These are phyloP conservation scores for Ormyrus rosae DNA, from an alignment of 2,888 invertebrate genomes.

Conservation along the genomic window DNA sequence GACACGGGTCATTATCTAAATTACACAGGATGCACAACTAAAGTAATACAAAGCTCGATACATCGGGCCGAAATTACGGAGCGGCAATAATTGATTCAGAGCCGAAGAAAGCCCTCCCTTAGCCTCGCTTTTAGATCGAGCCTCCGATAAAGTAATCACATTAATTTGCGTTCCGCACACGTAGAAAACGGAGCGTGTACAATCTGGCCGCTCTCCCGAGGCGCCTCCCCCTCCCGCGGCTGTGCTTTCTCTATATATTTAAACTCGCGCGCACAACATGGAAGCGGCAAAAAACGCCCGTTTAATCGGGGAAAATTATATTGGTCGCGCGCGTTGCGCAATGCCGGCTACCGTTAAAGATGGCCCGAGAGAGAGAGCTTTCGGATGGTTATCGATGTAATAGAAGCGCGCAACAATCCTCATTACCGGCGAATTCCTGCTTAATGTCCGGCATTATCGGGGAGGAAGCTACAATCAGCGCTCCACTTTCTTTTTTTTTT, in stretches of 20 bases:
- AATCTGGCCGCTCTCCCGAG: too few relatives aligned
- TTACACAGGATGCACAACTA: background rate
- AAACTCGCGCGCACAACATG: background rate
- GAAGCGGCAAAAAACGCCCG: background rate
- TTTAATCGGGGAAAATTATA: slow-evolving; percentile 41
- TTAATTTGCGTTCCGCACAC: slow-evolving; percentile 7
- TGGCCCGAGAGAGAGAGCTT: background rate
- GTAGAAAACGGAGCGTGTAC: background rate
- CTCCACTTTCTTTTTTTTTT: slow-evolving; percentile 21
- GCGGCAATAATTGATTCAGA: background rate
- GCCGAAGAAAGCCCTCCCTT: background rate
- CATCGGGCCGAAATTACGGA: background rate
- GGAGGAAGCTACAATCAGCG: slow-evolving; percentile 32
- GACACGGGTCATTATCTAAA: background rate
- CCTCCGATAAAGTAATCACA: slow-evolving; percentile 36
- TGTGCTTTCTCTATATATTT: background rate
- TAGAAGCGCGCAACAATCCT: slow-evolving; percentile 52
- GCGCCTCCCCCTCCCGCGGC: background rate
- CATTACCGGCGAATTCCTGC: slow-evolving; percentile 49
- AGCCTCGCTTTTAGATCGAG: background rate
- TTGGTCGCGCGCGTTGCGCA: slow-evolving; percentile 17
- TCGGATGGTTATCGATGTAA: slow-evolving; percentile 39
- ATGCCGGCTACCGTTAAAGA: slow-evolving; percentile 38
- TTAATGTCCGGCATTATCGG: slow-evolving; percentile 53
- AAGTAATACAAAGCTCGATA: background rate